phyloP scores from a whole-genome alignment of 2,113 vertebrate species.

The Cathartes aura region DNA sequence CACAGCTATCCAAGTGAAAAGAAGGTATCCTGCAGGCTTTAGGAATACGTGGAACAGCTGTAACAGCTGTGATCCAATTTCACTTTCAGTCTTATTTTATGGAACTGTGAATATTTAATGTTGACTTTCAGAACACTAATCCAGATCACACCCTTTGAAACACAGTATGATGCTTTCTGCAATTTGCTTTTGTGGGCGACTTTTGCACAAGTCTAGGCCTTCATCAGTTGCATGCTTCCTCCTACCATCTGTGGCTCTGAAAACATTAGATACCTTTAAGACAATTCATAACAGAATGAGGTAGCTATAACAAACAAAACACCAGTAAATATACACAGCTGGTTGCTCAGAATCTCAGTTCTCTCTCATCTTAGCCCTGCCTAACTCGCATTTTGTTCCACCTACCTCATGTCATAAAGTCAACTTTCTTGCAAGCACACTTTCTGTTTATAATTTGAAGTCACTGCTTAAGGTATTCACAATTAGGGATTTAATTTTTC shows the following conservation, averaged over 20 bases:
- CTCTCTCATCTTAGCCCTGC: neutral
- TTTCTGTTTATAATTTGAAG: neutral
- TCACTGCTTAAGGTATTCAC: neutral
- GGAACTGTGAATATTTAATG: neutral
- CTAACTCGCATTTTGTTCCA: neutral
- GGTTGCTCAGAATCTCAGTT: neutral
- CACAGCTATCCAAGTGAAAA: neutral
- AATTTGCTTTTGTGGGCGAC: neutral
- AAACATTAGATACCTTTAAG: neutral
- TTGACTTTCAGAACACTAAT: neutral
- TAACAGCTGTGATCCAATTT: neutral
- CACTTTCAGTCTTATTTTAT: neutral
- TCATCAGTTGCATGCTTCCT: neutral
- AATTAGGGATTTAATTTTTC: neutral
- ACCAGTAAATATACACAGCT: neutral
- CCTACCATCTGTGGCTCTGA: neutral
- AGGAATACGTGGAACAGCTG: neutral
- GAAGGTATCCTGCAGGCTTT: neutral
- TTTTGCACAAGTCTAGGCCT: neutral
- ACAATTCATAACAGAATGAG: neutral
- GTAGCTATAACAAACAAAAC: neutral
- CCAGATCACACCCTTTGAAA: neutral
- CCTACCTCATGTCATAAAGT: neutral
- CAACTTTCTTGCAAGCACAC: neutral
- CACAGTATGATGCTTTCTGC: neutral